Evolutionary conservation across 2,113 vertebrate species (phyloP).

Genomic region (Pao palembangensis): DNA sequence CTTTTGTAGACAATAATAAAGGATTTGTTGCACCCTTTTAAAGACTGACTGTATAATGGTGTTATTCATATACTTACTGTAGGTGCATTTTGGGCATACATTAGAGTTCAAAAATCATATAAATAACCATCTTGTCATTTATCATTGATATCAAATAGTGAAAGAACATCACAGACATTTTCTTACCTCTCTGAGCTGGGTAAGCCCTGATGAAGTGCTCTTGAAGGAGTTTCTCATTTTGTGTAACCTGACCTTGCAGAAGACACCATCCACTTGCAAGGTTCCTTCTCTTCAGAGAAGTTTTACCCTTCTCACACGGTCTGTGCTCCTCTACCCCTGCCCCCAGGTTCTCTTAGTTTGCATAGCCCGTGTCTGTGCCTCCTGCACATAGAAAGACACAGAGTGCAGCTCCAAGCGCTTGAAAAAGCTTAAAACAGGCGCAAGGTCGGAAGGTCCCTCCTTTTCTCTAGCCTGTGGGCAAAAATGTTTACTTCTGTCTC

Average conservation of each 20-base stretch:
- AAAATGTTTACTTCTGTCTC: constrained; percentile 42
- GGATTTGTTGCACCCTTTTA: constrained; percentile 31
- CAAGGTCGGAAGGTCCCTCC: constrained; percentile 39
- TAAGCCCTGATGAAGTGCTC: constrained; percentile 68
- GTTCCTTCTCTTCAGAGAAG: constrained; percentile 56
- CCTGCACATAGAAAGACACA: constrained; percentile 30
- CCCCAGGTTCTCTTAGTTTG: constrained; percentile 42
- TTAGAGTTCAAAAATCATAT: neutral
- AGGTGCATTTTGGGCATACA: constrained; percentile 16
- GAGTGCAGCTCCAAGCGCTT: constrained; percentile 13
- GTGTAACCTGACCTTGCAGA: constrained; percentile 66
- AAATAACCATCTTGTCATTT: constrained; percentile 19
- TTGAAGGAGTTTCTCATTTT: constrained; percentile 72
- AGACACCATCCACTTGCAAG: constrained; percentile 74
- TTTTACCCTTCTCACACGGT: constrained; percentile 13
- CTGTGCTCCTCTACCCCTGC: constrained; percentile 38
- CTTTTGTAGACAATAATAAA: constrained; percentile 32
- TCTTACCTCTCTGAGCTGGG: constrained; percentile 72
- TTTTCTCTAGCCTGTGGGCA: constrained; percentile 25
- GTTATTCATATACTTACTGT: constrained; percentile 8
- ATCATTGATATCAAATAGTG: neutral
- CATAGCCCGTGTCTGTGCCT: constrained; percentile 53
- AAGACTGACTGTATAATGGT: constrained; percentile 4
- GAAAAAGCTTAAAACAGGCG: constrained; percentile 32
- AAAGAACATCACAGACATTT: too few relatives aligned